These are phyloP conservation scores for Pogonus chalceus DNA, from an alignment of 1,140 invertebrate genomes.

Conservation along the genomic window DNA sequence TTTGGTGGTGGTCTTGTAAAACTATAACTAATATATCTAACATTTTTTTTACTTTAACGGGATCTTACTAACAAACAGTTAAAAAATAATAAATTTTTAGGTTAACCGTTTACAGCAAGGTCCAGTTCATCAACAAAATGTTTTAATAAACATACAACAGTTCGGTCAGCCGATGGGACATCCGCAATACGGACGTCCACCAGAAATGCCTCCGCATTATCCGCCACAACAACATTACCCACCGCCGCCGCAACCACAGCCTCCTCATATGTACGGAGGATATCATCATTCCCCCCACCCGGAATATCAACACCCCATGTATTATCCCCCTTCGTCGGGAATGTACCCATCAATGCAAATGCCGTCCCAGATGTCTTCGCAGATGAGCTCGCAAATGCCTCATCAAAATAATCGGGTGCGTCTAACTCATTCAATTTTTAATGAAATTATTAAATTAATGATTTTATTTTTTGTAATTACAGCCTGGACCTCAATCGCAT, in stretches of 20 bases:
- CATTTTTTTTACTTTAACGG: too few relatives aligned
- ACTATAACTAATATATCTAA: too few relatives aligned
- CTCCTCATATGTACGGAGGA: slow-evolving; percentile 35
- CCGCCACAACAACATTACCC: slow-evolving; percentile 24
- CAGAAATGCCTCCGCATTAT: slow-evolving; percentile 24
- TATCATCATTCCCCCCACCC: slow-evolving; percentile 31
- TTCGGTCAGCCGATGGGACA: slow-evolving; percentile 22
- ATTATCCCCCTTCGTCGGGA: slow-evolving; percentile 31
- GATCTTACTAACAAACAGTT: too few relatives aligned
- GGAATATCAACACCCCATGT: slow-evolving; percentile 15
- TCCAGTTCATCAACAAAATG: slow-evolving; percentile 33
- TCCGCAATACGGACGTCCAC: slow-evolving; percentile 11
- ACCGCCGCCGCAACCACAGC: slow-evolving; percentile 38
- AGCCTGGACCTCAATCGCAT: too few relatives aligned
- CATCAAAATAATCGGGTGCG: too few relatives aligned
- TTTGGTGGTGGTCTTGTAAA: too few relatives aligned
- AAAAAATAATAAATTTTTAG: too few relatives aligned
- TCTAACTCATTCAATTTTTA: too few relatives aligned
- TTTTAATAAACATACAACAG: slow-evolving; percentile 35
- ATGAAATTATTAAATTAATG: too few relatives aligned
- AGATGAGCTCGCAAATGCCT: too few relatives aligned
- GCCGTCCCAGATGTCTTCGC: too few relatives aligned
- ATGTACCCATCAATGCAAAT: slow-evolving; percentile 8
- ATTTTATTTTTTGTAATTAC: too few relatives aligned
- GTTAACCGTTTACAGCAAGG: slow-evolving; percentile 25